phyloP scores from a whole-genome alignment of 2,888 invertebrate genomes.

The Andrena minutula region DNA sequence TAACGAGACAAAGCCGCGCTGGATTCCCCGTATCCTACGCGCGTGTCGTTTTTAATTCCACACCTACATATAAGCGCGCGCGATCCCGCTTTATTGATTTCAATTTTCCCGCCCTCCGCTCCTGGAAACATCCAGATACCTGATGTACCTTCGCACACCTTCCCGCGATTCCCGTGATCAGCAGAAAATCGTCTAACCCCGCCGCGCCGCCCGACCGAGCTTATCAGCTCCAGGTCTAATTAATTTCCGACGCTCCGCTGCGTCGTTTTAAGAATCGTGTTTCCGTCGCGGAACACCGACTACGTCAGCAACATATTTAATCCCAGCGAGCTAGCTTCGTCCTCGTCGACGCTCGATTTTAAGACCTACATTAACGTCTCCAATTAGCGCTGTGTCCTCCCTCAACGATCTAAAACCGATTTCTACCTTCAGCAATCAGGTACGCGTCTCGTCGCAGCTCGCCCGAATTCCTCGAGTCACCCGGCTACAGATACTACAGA shows the following conservation, averaged over 20 bases:
- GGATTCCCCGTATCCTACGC: not conserved
- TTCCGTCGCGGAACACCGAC: not conserved
- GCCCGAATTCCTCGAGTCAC: not conserved
- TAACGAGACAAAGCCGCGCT: not conserved
- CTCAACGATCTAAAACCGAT: too few species aligned
- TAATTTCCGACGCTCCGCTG: slow-evolving; percentile 31
- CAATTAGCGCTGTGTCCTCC: too few species aligned
- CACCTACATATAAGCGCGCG: not conserved
- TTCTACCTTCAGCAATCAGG: too few species aligned
- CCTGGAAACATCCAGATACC: slow-evolving; percentile 2
- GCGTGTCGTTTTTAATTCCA: slow-evolving; percentile 4
- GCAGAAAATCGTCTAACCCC: slow-evolving; percentile 9
- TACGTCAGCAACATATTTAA: too few species aligned
- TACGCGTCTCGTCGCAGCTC: too few species aligned
- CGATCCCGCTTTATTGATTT: slow-evolving; percentile 9
- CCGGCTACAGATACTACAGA: not conserved
- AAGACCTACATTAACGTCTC: too few species aligned
- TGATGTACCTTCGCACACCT: slow-evolving; percentile 4
- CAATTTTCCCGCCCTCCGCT: slow-evolving; percentile 3
- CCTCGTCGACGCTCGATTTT: too few species aligned
- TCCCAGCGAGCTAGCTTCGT: too few species aligned
- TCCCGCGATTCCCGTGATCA: slow-evolving; percentile 19
- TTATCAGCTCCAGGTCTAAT: slow-evolving; percentile 29
- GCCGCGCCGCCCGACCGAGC: not conserved
- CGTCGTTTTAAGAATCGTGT: slow-evolving; percentile 1